Base-by-base conservation (phyloP, 2,113 vertebrate species). In the Salvelinus sp. region DNA sequence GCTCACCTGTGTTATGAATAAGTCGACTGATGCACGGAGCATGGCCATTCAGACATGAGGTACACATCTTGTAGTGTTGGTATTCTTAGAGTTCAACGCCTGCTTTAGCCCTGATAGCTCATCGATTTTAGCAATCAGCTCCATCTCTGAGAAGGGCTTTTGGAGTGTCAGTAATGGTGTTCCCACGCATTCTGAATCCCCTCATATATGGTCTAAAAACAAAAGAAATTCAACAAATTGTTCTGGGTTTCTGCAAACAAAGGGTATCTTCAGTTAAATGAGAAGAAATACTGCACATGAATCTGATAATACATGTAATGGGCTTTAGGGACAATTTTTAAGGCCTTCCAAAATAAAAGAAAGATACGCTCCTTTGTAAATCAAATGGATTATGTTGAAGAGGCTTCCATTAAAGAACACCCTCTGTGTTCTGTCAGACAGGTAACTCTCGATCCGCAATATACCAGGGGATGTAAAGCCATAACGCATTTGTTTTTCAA, bases 1-100 rank as follows among this genome's bases (percentile, higher is more conserved):
- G 65, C 62, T 72, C 0, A 87, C 83, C 2, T 91, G 90, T 68
- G 2, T 88, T 2, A 65, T 76, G 30, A 85, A 74, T 0, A 89
- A 76, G 63, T 78, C 82, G 1, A 0, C 80, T 0, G 74, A 86
- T 10, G 70, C 86, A 2, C 9, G 85, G 6, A 73, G 14, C 50
- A 93, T 89, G 82, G 90, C 90, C 20, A 63, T 92, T 44, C 89
- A 91, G 68, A 91, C 88, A 0, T 91, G 89, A 70, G 76, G 84
- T 3, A 79, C 89, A 9, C 91, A 92, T 84, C 79, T 92, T 30
- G 20, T 85, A 0, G 83, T 91, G 28, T 91, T 78, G 22, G 47
- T 92, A 16, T 16, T 88, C 10, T 54, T 91, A 1, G 73, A 92
- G 71, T 50, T 91, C 18, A 91, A 83, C 20, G 57, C 28, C 73